phyloP scores from a whole-genome alignment of 2,888 invertebrate genomes.

The Lagria hirta region DNA sequence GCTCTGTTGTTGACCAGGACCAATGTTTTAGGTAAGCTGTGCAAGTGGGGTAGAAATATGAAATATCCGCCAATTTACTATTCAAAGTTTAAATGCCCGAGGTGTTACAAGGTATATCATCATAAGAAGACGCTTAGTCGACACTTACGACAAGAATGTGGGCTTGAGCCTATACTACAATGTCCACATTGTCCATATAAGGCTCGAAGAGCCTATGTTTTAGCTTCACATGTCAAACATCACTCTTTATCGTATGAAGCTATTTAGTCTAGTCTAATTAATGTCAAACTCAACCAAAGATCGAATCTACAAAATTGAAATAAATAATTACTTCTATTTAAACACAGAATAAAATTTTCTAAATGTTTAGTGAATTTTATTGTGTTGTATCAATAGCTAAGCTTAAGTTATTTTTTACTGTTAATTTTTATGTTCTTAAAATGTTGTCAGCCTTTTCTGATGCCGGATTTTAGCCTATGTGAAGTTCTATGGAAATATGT shows the following conservation, averaged over 20 bases:
- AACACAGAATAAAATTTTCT: no score
- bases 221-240: slow-evolving; percentile 50
- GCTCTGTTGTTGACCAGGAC: slow-evolving; percentile 1
- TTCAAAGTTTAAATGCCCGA: slow-evolving; percentile 48
- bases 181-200: slow-evolving; percentile 75
- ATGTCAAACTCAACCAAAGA: no score
- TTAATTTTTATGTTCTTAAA: no score
- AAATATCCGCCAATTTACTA: slow-evolving; percentile 14
- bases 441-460: no score
- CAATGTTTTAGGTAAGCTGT: slow-evolving; percentile 20
- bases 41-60: slow-evolving; percentile 14
- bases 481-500: no score
- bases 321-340: no score
- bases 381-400: no score
- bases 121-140: slow-evolving; percentile 56
- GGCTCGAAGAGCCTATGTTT: slow-evolving; percentile 61
- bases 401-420: no score
- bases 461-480: no score
- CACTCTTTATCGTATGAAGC: slow-evolving; percentile 39
- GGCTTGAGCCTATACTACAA: slow-evolving; percentile 67
- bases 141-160: slow-evolving; percentile 58
- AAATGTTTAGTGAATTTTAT: no score
- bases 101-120: slow-evolving; percentile 55
- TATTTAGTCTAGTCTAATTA: slow-evolving; percentile 9
- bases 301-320: no score